Conservation (phyloP, 2,113 vertebrate species). For the Oncorhynchus gorbuscha region DNA sequence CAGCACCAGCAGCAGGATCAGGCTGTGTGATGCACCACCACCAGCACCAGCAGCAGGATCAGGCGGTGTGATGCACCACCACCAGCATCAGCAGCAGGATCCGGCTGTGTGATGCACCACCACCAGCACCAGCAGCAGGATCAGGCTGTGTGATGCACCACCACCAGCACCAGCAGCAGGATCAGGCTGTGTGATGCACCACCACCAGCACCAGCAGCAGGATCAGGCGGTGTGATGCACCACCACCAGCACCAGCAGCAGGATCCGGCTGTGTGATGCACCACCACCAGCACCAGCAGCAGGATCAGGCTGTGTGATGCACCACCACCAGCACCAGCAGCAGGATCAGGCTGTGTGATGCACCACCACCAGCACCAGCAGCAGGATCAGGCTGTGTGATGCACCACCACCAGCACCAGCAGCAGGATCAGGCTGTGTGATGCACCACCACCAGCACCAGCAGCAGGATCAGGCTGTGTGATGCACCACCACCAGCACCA, state of each 20-base stretch:
- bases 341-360: constrained; percentile 10
- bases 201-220: not conserved
- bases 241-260: not conserved
- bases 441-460: not conserved
- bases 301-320: constrained; percentile 11
- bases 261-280: constrained; percentile 11
- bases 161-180: not conserved
- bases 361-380: not conserved
- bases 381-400: constrained; percentile 9
- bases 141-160: not conserved
- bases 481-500: not conserved
- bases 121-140: not conserved
- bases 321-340: not conserved
- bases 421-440: constrained; percentile 10
- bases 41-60: not conserved
- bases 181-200: not conserved
- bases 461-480: constrained; percentile 8
- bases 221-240: constrained; percentile 8
- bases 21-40: constrained; percentile 4
- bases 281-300: not conserved
- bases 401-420: not conserved
- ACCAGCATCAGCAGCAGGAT: not conserved
- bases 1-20: not conserved
- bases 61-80: not conserved
- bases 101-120: constrained; percentile 1